Conservation (phyloP, 2,113 vertebrate species). For the Eurypyga helias region DNA sequence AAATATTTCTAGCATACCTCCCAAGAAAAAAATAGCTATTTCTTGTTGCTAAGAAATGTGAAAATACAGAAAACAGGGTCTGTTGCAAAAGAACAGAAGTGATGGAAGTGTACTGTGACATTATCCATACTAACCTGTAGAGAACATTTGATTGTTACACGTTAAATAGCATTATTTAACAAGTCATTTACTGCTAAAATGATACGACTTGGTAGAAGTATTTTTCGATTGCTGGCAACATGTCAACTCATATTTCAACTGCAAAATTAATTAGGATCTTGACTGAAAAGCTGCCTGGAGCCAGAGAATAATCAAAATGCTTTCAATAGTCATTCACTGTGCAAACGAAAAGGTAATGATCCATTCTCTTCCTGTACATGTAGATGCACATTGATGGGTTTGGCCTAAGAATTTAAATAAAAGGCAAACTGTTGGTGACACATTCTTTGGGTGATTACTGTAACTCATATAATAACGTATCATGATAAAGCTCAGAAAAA, state of each 20-base stretch:
- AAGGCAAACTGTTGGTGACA: neutral
- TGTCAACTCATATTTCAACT: neutral
- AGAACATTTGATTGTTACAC: neutral
- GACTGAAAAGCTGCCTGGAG: neutral
- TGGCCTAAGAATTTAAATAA: neutral
- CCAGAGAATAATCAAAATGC: neutral
- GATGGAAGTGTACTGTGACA: neutral
- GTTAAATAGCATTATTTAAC: neutral
- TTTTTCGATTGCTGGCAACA: neutral
- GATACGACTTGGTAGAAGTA: neutral
- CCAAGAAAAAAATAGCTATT: neutral
- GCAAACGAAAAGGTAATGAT: neutral
- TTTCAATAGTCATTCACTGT: neutral
- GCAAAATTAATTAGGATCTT: neutral
- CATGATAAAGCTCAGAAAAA: neutral
- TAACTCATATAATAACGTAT: neutral
- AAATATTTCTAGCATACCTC: neutral
- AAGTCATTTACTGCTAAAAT: neutral
- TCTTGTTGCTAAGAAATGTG: neutral
- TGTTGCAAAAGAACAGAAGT: neutral
- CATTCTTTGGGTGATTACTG: neutral
- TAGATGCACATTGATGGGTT: neutral
- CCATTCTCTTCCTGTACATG: neutral
- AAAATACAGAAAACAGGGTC: neutral
- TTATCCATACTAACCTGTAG: neutral